Base-by-base conservation (phyloP, 2,888 invertebrate genomes). In the Siphlonurus alternatus region DNA sequence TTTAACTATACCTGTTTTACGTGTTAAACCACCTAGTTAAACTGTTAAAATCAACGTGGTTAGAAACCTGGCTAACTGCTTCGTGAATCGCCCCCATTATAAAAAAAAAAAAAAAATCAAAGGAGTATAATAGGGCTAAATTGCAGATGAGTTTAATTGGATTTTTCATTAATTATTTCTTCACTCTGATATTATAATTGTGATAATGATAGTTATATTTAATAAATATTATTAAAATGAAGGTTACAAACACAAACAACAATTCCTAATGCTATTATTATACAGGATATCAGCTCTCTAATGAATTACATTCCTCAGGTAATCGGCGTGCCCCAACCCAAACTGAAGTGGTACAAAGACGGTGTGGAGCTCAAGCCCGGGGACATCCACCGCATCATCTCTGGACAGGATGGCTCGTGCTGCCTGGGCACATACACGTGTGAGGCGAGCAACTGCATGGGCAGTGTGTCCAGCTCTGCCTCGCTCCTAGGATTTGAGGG, bases 291-390 rank as follows among this genome's bases (percentile, higher is more conserved):
- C 7, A 2, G 20, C 20, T 54, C 19, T 5, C 20, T 20, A 54
- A 54, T 1, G 19, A 54, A 20, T 54, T 2, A 20, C 53, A n/a
- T n/a, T n/a, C n/a, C 20, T 1, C 63, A 75, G 75, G 92, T 93
- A 0, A 92, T 93, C 66, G 93, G 93, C 3, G 91, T 93, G 1
- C 93, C 93, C 0, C 92, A 92, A 72, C 93, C 93, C 0, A 79
- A 86, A n/a, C 77, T 93, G 0, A 92, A 90, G 72, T 93, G 93
- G 93, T 93, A 89, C 73, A 93, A 93, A 76, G 93, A 93, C 73
- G 93, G 92, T 0, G 84, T 87, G 64, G 92, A 93, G 73, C 74
- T 93, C 0, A 92, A 92, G 72, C 89, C 93, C 0, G 93, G 93
- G 0, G 93, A 93, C 72, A 93, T 93, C 70, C 93, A 93, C 72